Percentiles rank a stretch among this genome's conserved stretches.
Conservation (phyloP, 2,888 invertebrate genomes). For the Trichopoda pennipes region DNA sequence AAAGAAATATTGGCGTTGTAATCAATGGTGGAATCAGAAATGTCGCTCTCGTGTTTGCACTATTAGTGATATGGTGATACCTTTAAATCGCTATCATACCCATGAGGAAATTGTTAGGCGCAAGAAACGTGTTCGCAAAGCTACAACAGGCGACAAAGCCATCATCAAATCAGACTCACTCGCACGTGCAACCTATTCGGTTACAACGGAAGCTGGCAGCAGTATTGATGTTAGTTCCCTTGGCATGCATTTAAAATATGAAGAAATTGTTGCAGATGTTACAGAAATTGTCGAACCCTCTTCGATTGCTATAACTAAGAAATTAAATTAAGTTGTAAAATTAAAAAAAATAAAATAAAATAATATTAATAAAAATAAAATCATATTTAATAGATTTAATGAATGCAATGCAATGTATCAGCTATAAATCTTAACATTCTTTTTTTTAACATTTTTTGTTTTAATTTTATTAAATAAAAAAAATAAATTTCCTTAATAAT, state of each 20-base stretch:
- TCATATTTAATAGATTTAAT: not conserved
- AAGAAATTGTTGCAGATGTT: constrained; percentile 80
- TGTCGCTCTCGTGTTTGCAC: constrained; percentile 81
- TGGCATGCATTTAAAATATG: constrained; percentile 79
- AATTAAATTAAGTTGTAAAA: constrained; percentile 27
- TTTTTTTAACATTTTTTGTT: constrained; percentile 21
- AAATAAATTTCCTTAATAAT: no score
- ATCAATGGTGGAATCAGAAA: constrained; percentile 81
- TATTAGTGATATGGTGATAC: constrained; percentile 78
- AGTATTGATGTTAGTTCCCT: constrained; percentile 71
- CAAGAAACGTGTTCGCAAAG: constrained; percentile 79
- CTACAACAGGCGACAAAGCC: constrained; percentile 44
- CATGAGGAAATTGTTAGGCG: constrained; percentile 80
- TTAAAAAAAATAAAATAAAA: no score
- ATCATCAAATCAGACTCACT: constrained; percentile 33
- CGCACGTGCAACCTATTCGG: not conserved
- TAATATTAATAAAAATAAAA: constrained; percentile 10
- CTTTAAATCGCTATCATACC: constrained; percentile 80
- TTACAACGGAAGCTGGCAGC: constrained; percentile 65
- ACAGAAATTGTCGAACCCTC: constrained; percentile 75
- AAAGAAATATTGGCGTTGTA: constrained; percentile 81
- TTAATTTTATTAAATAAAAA: constrained; percentile 52
- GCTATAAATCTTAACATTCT: constrained; percentile 29
- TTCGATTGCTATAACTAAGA: constrained; percentile 44
- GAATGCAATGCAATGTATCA: not conserved